phyloP scores from a whole-genome alignment of 2,113 vertebrate species.

The Bagarius yarrelli region DNA sequence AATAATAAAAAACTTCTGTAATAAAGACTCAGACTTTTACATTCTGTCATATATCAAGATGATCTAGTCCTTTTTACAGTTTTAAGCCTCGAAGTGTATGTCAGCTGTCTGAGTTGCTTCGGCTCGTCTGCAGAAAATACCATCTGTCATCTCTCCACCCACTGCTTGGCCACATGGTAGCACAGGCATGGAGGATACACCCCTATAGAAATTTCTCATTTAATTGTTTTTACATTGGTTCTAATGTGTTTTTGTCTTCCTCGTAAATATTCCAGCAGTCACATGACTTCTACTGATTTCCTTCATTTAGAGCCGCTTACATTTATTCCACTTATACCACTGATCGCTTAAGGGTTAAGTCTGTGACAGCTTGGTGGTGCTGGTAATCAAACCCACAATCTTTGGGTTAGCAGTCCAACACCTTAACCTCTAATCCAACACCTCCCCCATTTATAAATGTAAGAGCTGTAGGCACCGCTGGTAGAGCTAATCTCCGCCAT shows the following conservation, averaged over 20 bases:
- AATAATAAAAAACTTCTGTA: too few relatives aligned
- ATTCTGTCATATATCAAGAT: not conserved
- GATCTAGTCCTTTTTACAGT: not conserved
- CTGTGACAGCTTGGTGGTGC: too few relatives aligned
- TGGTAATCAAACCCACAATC: too few relatives aligned
- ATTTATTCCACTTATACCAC: too few relatives aligned
- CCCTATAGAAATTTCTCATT: not conserved
- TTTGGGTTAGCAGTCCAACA: too few relatives aligned
- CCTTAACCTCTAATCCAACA: too few relatives aligned
- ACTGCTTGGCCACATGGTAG: constrained; percentile 47
- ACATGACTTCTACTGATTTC: not conserved
- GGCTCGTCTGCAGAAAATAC: constrained; percentile 42
- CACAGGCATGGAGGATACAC: constrained; percentile 26
- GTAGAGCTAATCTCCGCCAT: not conserved
- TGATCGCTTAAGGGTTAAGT: too few relatives aligned
- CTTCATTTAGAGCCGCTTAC: too few relatives aligned
- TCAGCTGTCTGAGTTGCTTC: constrained; percentile 20
- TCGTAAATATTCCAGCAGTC: not conserved
- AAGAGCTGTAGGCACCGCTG: not conserved
- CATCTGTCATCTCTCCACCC: constrained; percentile 57
- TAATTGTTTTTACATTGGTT: constrained; percentile 15
- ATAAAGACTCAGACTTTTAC: too few relatives aligned
- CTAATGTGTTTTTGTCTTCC: not conserved
- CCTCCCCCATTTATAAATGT: not conserved
- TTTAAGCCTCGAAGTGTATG: not conserved